A percentile compares a stretch with the other conserved stretches of the same genome.
phyloP scores from a whole-genome alignment of 2,797 vertebrate species.

The Macropodus opercularis region DNA sequence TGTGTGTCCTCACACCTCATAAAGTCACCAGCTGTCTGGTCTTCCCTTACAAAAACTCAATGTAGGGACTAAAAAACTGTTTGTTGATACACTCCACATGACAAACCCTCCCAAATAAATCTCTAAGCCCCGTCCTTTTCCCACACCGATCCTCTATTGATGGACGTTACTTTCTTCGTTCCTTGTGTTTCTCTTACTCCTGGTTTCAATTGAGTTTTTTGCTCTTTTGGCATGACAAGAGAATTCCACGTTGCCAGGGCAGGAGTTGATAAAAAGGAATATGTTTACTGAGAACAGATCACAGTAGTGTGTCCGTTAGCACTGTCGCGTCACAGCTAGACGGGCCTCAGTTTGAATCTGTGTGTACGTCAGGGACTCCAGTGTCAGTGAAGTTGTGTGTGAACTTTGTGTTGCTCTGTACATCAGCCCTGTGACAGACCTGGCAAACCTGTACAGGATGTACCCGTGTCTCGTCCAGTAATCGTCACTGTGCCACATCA shows the following conservation, averaged over 20 bases:
- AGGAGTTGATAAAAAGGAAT: conserved; percentile 36
- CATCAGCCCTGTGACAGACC: too few species aligned
- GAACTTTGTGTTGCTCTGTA: too few species aligned
- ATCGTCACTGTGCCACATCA: neutral
- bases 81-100: conserved; percentile 37
- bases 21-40: conserved; percentile 2
- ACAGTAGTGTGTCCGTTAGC: too few species aligned
- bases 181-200: conserved; percentile 28
- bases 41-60: neutral
- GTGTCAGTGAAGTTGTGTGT: too few species aligned
- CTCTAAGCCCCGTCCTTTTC: conserved; percentile 18
- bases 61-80: conserved; percentile 15
- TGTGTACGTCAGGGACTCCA: too few species aligned
- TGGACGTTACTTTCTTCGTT: conserved; percentile 19
- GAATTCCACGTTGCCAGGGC: conserved; percentile 44
- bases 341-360: too few species aligned
- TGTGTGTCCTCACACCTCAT: conserved; percentile 24
- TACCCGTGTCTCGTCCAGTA: too few species aligned
- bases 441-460: too few species aligned
- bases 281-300: conserved; percentile 9
- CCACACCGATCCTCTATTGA: conserved; percentile 27
- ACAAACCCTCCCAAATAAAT: conserved; percentile 28
- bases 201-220: conserved; percentile 57
- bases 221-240: conserved; percentile 31
- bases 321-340: too few species aligned